Evolutionary conservation across 2,888 invertebrate species (phyloP), one percentile per base, ranked within the genome.

Genomic region (Tinea pellionella): DNA sequence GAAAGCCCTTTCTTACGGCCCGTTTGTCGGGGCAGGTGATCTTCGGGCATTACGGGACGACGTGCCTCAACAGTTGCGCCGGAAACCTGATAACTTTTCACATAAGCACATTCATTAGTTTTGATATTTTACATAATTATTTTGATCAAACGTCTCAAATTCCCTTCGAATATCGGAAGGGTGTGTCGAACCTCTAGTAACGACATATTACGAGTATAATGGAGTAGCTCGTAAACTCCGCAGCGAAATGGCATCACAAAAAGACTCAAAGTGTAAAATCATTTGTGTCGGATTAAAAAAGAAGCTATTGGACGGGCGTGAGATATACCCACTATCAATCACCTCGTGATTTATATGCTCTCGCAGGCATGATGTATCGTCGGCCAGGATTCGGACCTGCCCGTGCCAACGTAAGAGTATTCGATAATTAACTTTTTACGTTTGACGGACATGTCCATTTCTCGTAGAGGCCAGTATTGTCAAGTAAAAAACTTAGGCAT

Each of bases 351-450:
- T 86, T 85, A 86, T 87, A 82, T 75, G 76, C 80, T 73, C 74
- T 70, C 70, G 66, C 69, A 64, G 72, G 77, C 77, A 83, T 87
- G 86, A 87, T 87, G 83, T 80, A 86, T 86, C 79, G 72, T 75
- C 70, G 73, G 61, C 64, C 67, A 62, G 69, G 70, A 72, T 69
- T 67, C 69, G 70, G 68, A 67, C 71, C 72, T 73, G 68, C 70
- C 19, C 68, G 71, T 70, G 71, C 71, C 18, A 68, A 73, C 74
- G 77, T 74, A 75, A 78, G 77, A 81, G 80, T 78, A 78, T 81
- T 76, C 74, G 78, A 81, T 87, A 87, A 87, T 87, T 87, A 87
- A 87, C 85, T 85, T 85, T 86, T 86, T 77, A 78, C 78, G 75
- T 80, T 81, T 82, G 84, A 86, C 75, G 76, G 78, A 82, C 81